phyloP scores from a whole-genome alignment of 2,888 invertebrate genomes.

The Sepiola atlantica region DNA sequence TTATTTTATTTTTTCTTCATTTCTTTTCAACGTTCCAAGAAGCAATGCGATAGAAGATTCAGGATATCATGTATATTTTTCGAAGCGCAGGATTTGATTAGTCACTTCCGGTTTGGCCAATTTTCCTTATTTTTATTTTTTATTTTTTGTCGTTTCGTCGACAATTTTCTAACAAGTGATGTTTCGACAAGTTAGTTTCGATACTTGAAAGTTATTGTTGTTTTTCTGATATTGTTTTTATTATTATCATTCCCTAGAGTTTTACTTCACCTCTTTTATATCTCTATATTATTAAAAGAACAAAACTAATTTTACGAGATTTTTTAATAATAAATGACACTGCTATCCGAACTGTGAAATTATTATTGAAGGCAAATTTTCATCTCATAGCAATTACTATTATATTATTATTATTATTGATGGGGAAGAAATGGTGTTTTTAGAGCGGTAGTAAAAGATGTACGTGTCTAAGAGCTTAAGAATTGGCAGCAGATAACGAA shows the following conservation, averaged over 20 bases:
- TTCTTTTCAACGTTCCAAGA: not conserved
- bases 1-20: not conserved
- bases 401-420: no score
- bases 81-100: not conserved
- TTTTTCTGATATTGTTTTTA: no score
- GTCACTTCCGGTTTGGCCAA: not conserved
- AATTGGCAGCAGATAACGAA: not conserved
- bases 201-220: not conserved
- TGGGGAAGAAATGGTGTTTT: not conserved
- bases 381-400: not conserved
- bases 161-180: slow-evolving; percentile 11
- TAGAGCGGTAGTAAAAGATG: not conserved
- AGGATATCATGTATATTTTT: not conserved
- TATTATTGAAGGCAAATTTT: not conserved
- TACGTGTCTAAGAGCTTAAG: not conserved
- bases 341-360: slow-evolving; percentile 32
- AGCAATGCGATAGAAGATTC: not conserved
- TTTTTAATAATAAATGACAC: slow-evolving; percentile 32
- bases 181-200: not conserved
- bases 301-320: not conserved
- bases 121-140: not conserved
- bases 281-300: not conserved
- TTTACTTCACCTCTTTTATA: not conserved
- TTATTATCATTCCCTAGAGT: not conserved
- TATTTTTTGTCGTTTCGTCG: not conserved